A percentile compares a stretch with the other conserved stretches of the same genome.
Evolutionary conservation across 2,797 vertebrate species (phyloP).

Genomic region (Hydrolagus colliei): DNA sequence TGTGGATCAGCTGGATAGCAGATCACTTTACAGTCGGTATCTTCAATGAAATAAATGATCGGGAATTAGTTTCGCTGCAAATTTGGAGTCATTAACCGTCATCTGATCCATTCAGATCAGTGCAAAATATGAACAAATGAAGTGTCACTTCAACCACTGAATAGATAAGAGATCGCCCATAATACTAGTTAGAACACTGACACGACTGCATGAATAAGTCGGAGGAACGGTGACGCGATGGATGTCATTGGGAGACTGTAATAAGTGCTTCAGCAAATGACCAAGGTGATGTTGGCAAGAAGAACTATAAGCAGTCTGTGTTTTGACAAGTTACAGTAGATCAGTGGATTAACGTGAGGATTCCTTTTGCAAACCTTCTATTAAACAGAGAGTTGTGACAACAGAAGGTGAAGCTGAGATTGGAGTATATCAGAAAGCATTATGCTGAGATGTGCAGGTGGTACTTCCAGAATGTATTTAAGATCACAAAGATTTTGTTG

Average conservation of each 20-base stretch:
- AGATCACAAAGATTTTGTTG: neutral
- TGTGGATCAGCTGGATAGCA: slow-evolving; percentile 4
- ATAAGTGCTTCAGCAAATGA: neutral
- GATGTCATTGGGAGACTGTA: neutral
- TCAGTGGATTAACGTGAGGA: too few relatives aligned
- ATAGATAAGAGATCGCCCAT: neutral
- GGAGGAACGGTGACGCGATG: neutral
- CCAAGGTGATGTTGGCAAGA: neutral
- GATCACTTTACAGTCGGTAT: slow-evolving; percentile 23
- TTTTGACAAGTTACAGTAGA: neutral
- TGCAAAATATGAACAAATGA: slow-evolving; percentile 25
- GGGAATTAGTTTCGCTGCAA: slow-evolving; percentile 19
- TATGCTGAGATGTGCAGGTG: too few relatives aligned
- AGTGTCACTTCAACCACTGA: neutral
- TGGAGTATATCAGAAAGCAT: too few relatives aligned
- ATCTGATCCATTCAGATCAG: slow-evolving; percentile 23
- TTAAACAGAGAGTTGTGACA: too few relatives aligned
- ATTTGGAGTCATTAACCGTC: slow-evolving; percentile 23
- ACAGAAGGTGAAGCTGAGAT: too few relatives aligned
- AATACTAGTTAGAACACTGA: neutral
- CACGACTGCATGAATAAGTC: neutral
- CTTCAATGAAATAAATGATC: slow-evolving; percentile 23
- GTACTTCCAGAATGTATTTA: neutral
- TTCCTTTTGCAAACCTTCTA: too few relatives aligned
- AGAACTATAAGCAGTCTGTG: neutral